Conservation (phyloP, 2,113 vertebrate genomes). For the Cinclus mexicanus region DNA sequence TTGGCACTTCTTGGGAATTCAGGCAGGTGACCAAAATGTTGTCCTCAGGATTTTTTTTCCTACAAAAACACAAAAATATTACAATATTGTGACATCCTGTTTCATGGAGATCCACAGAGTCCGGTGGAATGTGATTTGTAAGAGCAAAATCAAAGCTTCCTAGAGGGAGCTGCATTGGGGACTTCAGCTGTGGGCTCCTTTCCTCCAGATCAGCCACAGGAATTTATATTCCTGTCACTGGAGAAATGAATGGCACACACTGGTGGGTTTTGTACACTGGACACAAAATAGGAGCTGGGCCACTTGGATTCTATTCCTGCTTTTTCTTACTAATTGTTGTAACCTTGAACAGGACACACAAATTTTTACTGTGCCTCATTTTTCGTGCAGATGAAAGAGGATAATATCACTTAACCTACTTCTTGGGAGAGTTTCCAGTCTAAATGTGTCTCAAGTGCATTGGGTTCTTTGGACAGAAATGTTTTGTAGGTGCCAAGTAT, state of each 20-base stretch:
- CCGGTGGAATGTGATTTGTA: not conserved
- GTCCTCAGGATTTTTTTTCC: not conserved
- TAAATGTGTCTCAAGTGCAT: constrained; percentile 43
- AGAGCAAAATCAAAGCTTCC: not conserved
- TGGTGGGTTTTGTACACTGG: not conserved
- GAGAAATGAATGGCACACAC: not conserved
- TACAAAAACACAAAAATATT: not conserved
- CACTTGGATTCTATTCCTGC: not conserved
- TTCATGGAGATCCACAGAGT: not conserved
- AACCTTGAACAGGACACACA: not conserved
- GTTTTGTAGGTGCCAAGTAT: not conserved
- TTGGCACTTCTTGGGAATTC: constrained; percentile 11
- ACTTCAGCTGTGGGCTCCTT: not conserved
- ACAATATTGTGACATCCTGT: not conserved
- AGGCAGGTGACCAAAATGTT: not conserved
- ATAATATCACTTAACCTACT: constrained; percentile 46
- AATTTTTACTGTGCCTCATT: not conserved
- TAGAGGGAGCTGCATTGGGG: not conserved
- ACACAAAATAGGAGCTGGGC: not conserved
- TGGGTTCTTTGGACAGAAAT: constrained; percentile 29
- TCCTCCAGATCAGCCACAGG: not conserved
- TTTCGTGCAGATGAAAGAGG: not conserved
- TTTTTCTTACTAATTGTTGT: not conserved
- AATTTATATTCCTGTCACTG: not conserved
- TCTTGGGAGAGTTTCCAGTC: constrained; percentile 13